Evolutionary conservation across 2,888 invertebrate genomes (phyloP).

Genomic region (Epistrophella euchroma): DNA sequence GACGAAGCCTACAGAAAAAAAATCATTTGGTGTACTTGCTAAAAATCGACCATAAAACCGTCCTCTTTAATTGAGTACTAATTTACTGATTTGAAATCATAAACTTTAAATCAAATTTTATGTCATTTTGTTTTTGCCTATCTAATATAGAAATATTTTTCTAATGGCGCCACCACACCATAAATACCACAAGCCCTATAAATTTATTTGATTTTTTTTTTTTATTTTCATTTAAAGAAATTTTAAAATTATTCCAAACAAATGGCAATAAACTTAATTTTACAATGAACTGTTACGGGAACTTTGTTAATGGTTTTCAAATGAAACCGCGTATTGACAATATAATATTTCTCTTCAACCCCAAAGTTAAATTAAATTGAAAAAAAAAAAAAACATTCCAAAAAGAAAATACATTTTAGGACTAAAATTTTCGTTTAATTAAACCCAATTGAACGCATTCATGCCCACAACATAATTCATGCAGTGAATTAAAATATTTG

Average conservation of each 20-base stretch:
- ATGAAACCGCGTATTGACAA: conserved; percentile 60
- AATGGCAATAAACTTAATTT: conserved; percentile 53
- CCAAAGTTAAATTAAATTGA: not conserved
- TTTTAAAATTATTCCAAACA: conserved; percentile 39
- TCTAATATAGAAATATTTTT: conserved; percentile 49
- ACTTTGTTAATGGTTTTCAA: conserved; percentile 61
- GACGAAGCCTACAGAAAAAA: not conserved
- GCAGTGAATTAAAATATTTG: conserved; percentile 44
- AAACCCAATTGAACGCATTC: conserved; percentile 60
- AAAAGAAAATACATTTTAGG: conserved; percentile 22
- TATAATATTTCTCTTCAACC: not conserved
- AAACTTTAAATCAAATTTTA: conserved; percentile 59
- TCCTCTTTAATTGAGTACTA: conserved; percentile 47
- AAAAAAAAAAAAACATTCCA: conserved; percentile 10
- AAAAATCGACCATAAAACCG: conserved; percentile 45
- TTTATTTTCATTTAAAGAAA: not conserved
- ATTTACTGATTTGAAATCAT: conserved; percentile 70
- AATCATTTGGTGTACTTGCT: conserved; percentile 17
- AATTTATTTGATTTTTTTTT: conserved; percentile 44
- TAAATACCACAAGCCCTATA: conserved; percentile 35
- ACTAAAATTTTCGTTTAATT: conserved; percentile 54
- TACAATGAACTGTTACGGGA: conserved; percentile 62
- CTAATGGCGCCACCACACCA: conserved; percentile 62
- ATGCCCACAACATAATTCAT: conserved; percentile 51
- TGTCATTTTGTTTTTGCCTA: not conserved